A percentile compares a stretch with the other conserved stretches of the same genome.
Evolutionary conservation across 1,140 invertebrate genomes (phyloP).

Genomic region (Pollicipes pollicipes): DNA sequence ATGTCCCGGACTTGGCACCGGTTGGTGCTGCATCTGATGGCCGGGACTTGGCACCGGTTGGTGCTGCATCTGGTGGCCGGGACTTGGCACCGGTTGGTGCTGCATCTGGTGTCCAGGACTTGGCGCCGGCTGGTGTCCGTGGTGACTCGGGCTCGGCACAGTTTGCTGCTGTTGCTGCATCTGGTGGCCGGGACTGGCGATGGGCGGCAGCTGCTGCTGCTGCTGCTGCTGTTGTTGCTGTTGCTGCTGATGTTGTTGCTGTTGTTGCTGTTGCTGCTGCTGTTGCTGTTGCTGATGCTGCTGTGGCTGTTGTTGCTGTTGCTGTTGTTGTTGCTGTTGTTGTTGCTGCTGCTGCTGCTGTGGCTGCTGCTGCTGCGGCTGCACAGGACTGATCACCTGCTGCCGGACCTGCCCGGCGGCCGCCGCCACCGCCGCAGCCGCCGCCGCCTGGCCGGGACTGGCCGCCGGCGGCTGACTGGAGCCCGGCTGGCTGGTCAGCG

Average conservation of each 20-base stretch:
- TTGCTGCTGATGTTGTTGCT: too few species aligned
- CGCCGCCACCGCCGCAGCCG: not conserved
- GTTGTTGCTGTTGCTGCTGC: too few species aligned
- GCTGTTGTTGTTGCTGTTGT: not conserved
- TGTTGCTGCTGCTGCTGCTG: slow-evolving; percentile 3
- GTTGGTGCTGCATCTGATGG: not conserved
- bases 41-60: not conserved
- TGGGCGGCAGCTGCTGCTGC: not conserved
- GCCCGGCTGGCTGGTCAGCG: too few species aligned
- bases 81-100: not conserved
- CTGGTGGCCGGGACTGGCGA: too few species aligned
- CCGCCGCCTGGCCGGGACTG: slow-evolving; percentile 18
- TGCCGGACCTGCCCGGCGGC: too few species aligned
- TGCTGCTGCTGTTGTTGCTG: slow-evolving; percentile 4
- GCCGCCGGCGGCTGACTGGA: slow-evolving; percentile 23
- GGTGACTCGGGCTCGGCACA: not conserved
- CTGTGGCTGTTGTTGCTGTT: slow-evolving; percentile 4
- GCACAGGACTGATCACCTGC: not conserved
- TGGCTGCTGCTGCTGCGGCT: slow-evolving; percentile 1
- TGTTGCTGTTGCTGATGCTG: not conserved
- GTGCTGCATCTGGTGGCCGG: not conserved
- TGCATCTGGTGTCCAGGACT: not conserved
- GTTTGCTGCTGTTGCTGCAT: not conserved
- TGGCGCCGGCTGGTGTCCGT: not conserved
- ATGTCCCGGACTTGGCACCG: not conserved